A percentile compares a stretch with the other conserved stretches of the same genome.
phyloP scores from a whole-genome alignment of 2,113 vertebrate genomes.

The Labrus mixtus region DNA sequence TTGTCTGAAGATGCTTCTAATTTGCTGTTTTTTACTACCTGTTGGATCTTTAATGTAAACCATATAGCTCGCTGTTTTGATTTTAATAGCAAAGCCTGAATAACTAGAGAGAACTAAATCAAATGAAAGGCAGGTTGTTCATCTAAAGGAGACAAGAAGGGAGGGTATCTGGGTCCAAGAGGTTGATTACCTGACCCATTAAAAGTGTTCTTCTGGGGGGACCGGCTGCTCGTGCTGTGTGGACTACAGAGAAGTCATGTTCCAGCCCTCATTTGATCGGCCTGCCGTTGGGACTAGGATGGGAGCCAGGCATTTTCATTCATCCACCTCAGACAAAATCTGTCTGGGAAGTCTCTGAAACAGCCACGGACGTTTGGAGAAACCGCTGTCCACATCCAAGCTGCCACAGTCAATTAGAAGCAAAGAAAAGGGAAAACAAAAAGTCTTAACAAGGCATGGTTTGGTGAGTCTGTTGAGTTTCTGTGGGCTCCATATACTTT shows the following conservation, averaged over 20 bases:
- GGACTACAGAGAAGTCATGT: slow-evolving; percentile 36
- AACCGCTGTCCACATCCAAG: slow-evolving; percentile 32
- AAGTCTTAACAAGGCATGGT: slow-evolving; percentile 22
- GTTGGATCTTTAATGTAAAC: too few relatives aligned
- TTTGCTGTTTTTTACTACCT: too few relatives aligned
- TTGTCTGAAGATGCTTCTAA: too few relatives aligned
- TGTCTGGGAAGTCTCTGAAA: slow-evolving; percentile 30
- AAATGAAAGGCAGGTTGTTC: not conserved
- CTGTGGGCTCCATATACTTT: not conserved
- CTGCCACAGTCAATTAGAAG: slow-evolving; percentile 36
- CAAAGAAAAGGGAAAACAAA: slow-evolving; percentile 30
- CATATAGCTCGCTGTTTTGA: not conserved
- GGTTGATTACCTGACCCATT: slow-evolving; percentile 65
- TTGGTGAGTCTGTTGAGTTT: not conserved
- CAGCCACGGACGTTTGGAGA: slow-evolving; percentile 7
- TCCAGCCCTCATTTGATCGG: slow-evolving; percentile 30
- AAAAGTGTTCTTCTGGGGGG: slow-evolving; percentile 38
- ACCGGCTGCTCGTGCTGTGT: slow-evolving; percentile 42
- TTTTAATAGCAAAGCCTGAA: not conserved
- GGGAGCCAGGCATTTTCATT: slow-evolving; percentile 38
- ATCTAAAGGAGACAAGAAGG: not conserved
- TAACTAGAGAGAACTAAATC: not conserved
- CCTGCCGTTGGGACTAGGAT: slow-evolving; percentile 34
- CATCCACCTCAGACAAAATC: slow-evolving; percentile 21
- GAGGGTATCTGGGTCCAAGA: slow-evolving; percentile 29